Evolutionary conservation across 2,797 vertebrate species (phyloP), one percentile per base, ranked within the genome.

Genomic region (Urophycis tenuis): DNA sequence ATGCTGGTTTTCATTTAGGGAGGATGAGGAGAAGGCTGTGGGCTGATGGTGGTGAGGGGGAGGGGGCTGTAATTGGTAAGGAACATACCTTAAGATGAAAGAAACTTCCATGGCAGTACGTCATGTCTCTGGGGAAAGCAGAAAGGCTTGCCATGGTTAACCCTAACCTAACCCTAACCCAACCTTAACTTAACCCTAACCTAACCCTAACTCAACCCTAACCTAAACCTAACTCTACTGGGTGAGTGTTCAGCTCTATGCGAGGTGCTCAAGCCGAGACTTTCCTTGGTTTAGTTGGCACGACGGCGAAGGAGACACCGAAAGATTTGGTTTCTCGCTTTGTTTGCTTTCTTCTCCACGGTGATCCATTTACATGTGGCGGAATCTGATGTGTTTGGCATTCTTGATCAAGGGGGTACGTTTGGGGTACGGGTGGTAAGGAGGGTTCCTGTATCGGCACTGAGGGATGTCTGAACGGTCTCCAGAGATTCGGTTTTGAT

Each of bases 1-100:
- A 72, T 74, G 76, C 82, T 87, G 84, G 75, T 87, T 87, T 81
- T 81, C 60, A 88, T 87, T 83, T 75, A 53, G 34, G 71, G 81
- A 53, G 78, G 80, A 64, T 7, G 71, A 71, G 60, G 60, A 67
- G 60, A 25, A 29, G 60, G 60, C 12, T 25, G 60, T 29, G 60
- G 60, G 60, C 17, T 60, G 41, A 17, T 49, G 60, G 25, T 12
- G 60, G 60, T 67, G 60, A 5, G 60, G 60, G 60, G n/a, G 60
- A 29, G 15, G 25, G 10, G 25, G 60, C 60, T 5, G n/a, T 85
- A 72, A 75, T n/a, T 74, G 87, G 86, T 85, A 29, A 67, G 60
- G 80, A 67, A 74, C 25, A 79, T 39, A 49, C 29, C 41, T 78
- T 11, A 33, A n/a, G 83, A 82, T 87, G 84, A 74, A 88, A 85